A percentile compares a stretch with the other conserved stretches of the same genome.
These are phyloP conservation scores for Rhinolophus ferrumequinum DNA, from an alignment of 2,113 vertebrate species.

Conservation along the genomic window DNA sequence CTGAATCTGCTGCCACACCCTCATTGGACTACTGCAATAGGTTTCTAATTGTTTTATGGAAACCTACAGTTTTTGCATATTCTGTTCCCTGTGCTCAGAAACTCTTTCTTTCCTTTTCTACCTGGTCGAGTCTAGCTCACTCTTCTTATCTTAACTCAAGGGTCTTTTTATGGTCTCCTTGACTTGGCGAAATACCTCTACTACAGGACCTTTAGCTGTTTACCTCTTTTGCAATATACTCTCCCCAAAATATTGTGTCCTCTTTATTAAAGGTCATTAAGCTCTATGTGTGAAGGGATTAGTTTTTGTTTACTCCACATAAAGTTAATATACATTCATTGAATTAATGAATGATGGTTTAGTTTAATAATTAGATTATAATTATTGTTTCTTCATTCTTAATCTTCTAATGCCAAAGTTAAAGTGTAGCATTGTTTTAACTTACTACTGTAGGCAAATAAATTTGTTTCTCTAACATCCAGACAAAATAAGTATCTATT, in stretches of 20 bases:
- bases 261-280: background rate
- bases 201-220: background rate
- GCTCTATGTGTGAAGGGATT: background rate
- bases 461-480: slow-evolving; percentile 19
- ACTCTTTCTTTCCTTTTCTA: background rate
- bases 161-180: background rate
- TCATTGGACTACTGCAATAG: background rate
- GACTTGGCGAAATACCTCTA: background rate
- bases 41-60: background rate
- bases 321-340: background rate
- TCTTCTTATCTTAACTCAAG: background rate
- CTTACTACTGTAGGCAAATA: background rate
- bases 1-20: background rate
- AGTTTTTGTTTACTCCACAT: background rate
- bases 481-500: background rate
- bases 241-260: background rate
- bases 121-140: background rate
- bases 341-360: background rate
- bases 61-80: background rate
- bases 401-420: background rate
- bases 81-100: background rate
- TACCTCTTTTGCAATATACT: background rate
- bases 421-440: background rate
- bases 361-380: slow-evolving; percentile 15
- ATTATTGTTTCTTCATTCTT: background rate